These are phyloP conservation scores for Thripadectes ignobilis DNA, from an alignment of 2,797 vertebrate genomes.

Conservation along the genomic window DNA sequence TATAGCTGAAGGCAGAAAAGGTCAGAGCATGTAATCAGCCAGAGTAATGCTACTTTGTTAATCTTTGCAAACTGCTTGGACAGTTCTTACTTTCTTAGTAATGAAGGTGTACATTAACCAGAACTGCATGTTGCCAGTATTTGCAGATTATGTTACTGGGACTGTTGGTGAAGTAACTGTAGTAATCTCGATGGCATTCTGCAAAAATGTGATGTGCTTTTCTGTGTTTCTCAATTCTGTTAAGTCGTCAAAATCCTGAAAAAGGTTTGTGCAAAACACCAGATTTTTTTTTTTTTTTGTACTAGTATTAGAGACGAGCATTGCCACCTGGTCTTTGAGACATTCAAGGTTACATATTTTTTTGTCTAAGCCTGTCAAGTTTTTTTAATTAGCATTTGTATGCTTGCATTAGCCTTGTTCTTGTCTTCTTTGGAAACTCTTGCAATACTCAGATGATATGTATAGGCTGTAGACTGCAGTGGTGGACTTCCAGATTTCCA, in stretches of 20 bases:
- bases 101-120: neutral
- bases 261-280: neutral
- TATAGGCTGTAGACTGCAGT: neutral
- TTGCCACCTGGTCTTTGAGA: neutral
- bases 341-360: neutral
- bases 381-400: neutral
- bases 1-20: neutral
- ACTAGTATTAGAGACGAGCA: neutral
- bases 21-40: rapidly evolving
- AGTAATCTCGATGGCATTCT: neutral
- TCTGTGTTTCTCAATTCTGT: neutral
- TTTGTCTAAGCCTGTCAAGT: neutral
- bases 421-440: neutral
- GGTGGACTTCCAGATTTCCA: neutral
- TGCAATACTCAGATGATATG: neutral
- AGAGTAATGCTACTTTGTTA: neutral
- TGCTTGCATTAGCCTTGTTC: neutral
- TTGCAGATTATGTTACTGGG: neutral
- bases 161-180: neutral
- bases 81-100: neutral
- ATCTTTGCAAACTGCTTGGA: neutral
- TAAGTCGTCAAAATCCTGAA: neutral
- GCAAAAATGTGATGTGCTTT: neutral
- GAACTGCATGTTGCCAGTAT: neutral
- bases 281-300: neutral